Conservation (phyloP, 2,113 vertebrate species). For the Microcebus jonahi region DNA sequence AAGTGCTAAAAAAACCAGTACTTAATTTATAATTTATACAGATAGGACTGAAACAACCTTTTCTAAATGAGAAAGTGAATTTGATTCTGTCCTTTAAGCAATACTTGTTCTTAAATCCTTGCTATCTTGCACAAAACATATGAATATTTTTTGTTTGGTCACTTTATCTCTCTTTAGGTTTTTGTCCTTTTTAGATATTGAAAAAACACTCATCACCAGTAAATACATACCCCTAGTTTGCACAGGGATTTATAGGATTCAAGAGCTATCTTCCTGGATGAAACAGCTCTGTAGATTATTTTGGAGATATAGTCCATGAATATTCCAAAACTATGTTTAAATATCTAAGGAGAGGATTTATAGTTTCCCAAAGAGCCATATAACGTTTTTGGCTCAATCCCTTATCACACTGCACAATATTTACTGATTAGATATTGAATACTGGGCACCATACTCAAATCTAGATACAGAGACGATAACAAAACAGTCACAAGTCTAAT, state of each 20-base stretch:
- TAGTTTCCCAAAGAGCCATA: not conserved
- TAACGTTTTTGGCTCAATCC: not conserved
- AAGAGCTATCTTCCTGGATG: not conserved
- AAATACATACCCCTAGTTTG: not conserved
- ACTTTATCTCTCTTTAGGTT: constrained; percentile 1
- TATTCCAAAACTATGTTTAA: not conserved
- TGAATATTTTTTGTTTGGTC: not conserved
- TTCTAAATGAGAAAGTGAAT: not conserved
- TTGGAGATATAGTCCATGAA: not conserved
- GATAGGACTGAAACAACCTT: not conserved
- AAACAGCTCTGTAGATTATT: not conserved
- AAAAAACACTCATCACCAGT: not conserved
- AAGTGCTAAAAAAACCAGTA: not conserved
- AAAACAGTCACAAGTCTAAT: not conserved
- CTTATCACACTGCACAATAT: not conserved
- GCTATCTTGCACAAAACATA: not conserved
- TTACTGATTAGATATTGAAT: not conserved
- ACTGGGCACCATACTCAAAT: not conserved
- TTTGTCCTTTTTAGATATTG: not conserved
- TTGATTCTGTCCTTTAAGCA: constrained; percentile 15
- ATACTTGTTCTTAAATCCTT: not conserved
- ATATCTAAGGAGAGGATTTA: not conserved
- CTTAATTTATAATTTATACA: constrained; percentile 38
- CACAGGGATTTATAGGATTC: not conserved
- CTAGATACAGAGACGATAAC: not conserved